Conservation (phyloP, 2,113 vertebrate species). For the Trogon melanurus region DNA sequence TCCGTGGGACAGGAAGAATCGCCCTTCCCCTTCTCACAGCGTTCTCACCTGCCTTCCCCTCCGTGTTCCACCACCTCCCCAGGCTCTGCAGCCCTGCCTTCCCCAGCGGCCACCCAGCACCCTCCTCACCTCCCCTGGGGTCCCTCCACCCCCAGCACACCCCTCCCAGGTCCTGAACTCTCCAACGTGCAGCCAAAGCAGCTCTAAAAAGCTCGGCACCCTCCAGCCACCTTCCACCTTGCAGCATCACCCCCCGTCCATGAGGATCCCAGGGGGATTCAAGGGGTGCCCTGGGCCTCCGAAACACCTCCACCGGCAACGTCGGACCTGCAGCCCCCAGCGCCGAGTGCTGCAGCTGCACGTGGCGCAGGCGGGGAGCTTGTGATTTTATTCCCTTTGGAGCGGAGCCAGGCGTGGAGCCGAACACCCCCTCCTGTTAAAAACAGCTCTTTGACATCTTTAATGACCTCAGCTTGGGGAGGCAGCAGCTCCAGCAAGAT, state of each 20-base stretch:
- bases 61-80: neutral
- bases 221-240: neutral
- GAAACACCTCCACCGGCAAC: neutral
- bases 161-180: neutral
- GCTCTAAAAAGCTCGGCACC: neutral
- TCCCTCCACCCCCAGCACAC: fast-evolving
- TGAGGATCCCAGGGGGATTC: fast-evolving
- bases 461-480: neutral
- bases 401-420: neutral
- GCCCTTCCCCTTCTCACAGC: neutral
- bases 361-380: fast-evolving
- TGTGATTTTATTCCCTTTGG: slow-evolving; percentile 10
- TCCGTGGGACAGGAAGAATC: fast-evolving
- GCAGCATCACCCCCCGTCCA: neutral
- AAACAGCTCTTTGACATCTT: slow-evolving; percentile 25
- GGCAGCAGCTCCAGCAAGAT: neutral
- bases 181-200: neutral
- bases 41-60: neutral
- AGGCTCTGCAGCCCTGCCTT: neutral
- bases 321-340: fast-evolving
- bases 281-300: neutral
- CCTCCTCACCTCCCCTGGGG: too few relatives aligned
- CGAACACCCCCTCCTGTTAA: neutral
- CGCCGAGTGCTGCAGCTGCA: neutral
- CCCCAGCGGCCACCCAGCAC: neutral